Percentiles rank a stretch among this genome's conserved stretches.
Evolutionary conservation across 1,140 invertebrate genomes (phyloP).

Genomic region (Drosophila busckii): DNA sequence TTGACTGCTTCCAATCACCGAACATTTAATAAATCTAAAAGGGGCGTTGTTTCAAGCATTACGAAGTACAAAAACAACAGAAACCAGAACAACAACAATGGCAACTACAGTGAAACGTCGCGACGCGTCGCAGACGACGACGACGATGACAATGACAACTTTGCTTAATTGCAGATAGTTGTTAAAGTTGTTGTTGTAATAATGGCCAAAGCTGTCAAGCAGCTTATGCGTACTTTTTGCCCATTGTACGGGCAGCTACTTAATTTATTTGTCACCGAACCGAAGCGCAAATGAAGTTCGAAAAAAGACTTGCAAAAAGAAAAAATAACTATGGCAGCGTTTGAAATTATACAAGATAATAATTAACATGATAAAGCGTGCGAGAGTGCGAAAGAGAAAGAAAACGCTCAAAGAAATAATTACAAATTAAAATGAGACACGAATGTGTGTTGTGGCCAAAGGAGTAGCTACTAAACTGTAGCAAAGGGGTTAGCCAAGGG

Average conservation of each 20-base stretch:
- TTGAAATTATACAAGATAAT: constrained; percentile 50
- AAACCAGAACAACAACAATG: constrained; percentile 12
- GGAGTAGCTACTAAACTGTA: background rate
- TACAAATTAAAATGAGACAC: constrained; percentile 76
- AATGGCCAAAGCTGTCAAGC: constrained; percentile 40
- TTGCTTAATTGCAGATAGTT: constrained; percentile 55
- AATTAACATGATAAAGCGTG: constrained; percentile 23
- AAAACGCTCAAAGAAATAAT: constrained; percentile 69
- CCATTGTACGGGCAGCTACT: constrained; percentile 43
- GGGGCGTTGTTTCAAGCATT: constrained; percentile 29
- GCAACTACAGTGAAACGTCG: constrained; percentile 18
- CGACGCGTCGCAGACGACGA: background rate
- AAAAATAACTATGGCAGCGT: constrained; percentile 42
- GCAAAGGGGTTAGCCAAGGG: constrained; percentile 16
- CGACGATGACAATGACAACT: constrained; percentile 12
- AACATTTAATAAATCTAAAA: constrained; percentile 50
- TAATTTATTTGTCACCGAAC: constrained; percentile 75
- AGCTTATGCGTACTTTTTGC: constrained; percentile 17
- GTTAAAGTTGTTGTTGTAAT: constrained; percentile 42
- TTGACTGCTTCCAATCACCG: constrained; percentile 43
- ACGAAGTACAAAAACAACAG: constrained; percentile 13
- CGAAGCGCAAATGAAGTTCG: constrained; percentile 74
- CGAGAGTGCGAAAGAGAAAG: constrained; percentile 23
- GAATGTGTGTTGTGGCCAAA: constrained; percentile 58
- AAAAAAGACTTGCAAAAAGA: constrained; percentile 38